These are phyloP conservation scores for Malachius bipustulatus DNA, from an alignment of 2,888 invertebrate genomes.

Conservation along the genomic window DNA sequence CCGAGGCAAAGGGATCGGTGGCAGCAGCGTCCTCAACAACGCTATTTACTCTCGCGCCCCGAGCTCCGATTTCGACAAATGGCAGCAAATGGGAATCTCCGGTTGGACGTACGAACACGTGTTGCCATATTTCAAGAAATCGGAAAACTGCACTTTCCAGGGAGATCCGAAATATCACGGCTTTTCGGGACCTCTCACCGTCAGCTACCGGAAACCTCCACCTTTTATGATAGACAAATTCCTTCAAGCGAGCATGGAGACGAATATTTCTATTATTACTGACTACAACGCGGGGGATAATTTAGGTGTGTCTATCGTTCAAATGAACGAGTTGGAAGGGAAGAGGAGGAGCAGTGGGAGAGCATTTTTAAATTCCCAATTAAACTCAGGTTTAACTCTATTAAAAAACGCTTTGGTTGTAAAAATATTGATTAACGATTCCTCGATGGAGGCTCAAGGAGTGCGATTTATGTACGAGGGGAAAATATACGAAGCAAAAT, in stretches of 20 bases:
- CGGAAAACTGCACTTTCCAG: slow-evolving; percentile 56
- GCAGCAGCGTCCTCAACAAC: slow-evolving; percentile 67
- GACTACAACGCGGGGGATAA: slow-evolving; percentile 51
- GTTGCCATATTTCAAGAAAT: slow-evolving; percentile 38
- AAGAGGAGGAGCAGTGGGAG: slow-evolving; percentile 40
- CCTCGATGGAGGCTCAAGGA: slow-evolving; percentile 35
- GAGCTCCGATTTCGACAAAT: slow-evolving; percentile 56
- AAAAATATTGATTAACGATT: slow-evolving; percentile 40
- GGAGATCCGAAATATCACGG: slow-evolving; percentile 48
- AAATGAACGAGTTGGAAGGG: slow-evolving; percentile 16
- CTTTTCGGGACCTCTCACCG: slow-evolving; percentile 54
- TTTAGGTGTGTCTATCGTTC: slow-evolving; percentile 20
- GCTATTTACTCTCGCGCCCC: slow-evolving; percentile 78
- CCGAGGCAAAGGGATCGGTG: slow-evolving; percentile 72
- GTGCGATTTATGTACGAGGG: slow-evolving; percentile 35
- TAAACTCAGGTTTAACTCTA: slow-evolving; percentile 46
- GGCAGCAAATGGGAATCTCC: slow-evolving; percentile 53
- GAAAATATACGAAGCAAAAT: slow-evolving; percentile 27
- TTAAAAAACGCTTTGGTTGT: slow-evolving; percentile 45
- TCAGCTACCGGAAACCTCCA: slow-evolving; percentile 66
- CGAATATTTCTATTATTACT: slow-evolving; percentile 43
- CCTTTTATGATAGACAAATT: slow-evolving; percentile 54
- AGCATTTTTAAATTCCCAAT: slow-evolving; percentile 49
- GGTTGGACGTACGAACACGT: slow-evolving; percentile 62
- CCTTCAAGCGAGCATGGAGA: slow-evolving; percentile 45